Conservation (phyloP, 2,113 vertebrate genomes). For the Nansenia antarctica region DNA sequence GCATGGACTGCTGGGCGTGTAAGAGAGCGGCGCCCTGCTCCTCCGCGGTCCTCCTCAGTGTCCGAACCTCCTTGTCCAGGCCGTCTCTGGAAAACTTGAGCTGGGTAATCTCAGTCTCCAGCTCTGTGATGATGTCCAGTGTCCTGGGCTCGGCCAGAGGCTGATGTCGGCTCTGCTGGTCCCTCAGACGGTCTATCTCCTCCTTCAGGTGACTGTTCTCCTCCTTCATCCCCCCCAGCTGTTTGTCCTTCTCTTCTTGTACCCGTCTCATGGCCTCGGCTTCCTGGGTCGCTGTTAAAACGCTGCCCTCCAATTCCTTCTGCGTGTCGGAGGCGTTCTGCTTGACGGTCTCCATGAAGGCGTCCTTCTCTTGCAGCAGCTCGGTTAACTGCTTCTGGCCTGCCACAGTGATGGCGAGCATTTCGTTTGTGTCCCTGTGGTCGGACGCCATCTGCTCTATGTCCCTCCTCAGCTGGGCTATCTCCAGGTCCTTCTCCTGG, state of each 20-base stretch:
- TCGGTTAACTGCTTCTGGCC: constrained; percentile 90
- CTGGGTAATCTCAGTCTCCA: constrained; percentile 88
- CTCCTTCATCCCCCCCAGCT: constrained; percentile 91
- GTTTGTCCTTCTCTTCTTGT: constrained; percentile 89
- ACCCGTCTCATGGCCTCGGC: constrained; percentile 75
- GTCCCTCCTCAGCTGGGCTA: constrained; percentile 79
- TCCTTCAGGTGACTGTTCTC: constrained; percentile 96
- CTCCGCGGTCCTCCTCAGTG: constrained; percentile 77
- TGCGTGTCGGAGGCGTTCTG: constrained; percentile 74
- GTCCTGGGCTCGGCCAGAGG: constrained; percentile 81
- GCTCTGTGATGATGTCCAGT: constrained; percentile 86
- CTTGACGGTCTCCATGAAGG: constrained; percentile 82
- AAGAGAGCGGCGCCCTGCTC: constrained; percentile 81
- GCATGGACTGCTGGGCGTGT: constrained; percentile 82
- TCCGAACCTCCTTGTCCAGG: constrained; percentile 83
- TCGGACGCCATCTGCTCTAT: constrained; percentile 79
- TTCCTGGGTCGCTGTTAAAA: constrained; percentile 63
- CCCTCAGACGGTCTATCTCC: constrained; percentile 88
- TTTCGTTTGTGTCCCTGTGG: constrained; percentile 85
- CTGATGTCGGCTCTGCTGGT: constrained; percentile 85
- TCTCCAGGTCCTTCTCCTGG: constrained; percentile 86
- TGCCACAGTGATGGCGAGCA: constrained; percentile 83
- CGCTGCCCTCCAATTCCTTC: constrained; percentile 72
- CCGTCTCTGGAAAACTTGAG: constrained; percentile 77
- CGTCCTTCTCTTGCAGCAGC: constrained; percentile 88